These are phyloP conservation scores for Euproctis similis DNA, from an alignment of 2,888 invertebrate genomes.

Conservation along the genomic window DNA sequence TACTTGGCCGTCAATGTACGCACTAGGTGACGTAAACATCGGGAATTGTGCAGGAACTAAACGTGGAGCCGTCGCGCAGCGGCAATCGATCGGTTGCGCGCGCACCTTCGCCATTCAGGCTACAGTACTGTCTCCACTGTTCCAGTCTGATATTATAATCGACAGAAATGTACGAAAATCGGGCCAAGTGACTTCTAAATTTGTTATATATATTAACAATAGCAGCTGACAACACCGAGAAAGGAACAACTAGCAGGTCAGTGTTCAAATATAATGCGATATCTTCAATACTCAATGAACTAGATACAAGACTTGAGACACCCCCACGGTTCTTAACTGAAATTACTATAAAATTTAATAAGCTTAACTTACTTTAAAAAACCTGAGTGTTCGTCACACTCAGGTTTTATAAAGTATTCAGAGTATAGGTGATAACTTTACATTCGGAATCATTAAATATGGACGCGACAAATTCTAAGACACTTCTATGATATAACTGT, in stretches of 20 bases:
- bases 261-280: constrained; percentile 18
- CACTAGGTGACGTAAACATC: constrained; percentile 69
- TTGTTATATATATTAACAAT: constrained; percentile 31
- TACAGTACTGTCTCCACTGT: constrained; percentile 44
- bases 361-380: too few relatives aligned
- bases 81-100: constrained; percentile 69
- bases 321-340: too few relatives aligned
- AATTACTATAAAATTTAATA: too few relatives aligned
- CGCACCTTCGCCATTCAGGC: constrained; percentile 60
- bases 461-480: too few relatives aligned
- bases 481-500: too few relatives aligned
- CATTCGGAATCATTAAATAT: too few relatives aligned
- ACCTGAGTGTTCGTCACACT: too few relatives aligned
- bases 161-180: constrained; percentile 66
- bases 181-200: constrained; percentile 53
- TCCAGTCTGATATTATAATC: constrained; percentile 58
- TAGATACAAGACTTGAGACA: too few relatives aligned
- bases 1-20: constrained; percentile 63
- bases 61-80: constrained; percentile 57
- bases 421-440: too few relatives aligned
- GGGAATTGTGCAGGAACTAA: constrained; percentile 50
- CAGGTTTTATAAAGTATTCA: too few relatives aligned
- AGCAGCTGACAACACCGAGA: constrained; percentile 22
- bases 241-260: constrained; percentile 37
- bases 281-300: too few relatives aligned